Conservation (phyloP, 2,888 invertebrate genomes). For the Lissonota sp. region DNA sequence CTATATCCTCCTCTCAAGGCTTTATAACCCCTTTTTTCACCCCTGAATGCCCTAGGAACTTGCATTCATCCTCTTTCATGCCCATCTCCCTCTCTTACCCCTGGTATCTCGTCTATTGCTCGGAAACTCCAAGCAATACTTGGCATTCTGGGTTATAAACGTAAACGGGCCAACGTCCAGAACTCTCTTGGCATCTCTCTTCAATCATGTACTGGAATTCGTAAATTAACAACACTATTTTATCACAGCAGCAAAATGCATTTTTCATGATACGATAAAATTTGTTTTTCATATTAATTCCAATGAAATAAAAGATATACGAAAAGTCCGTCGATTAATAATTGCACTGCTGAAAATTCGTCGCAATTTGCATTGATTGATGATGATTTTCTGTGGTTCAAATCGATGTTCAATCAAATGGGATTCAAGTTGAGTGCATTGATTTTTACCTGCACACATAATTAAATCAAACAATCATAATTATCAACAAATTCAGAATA, state of each 20-base stretch:
- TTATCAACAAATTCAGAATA: too few species aligned
- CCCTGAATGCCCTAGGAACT: conserved; percentile 35
- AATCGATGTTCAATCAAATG: too few species aligned
- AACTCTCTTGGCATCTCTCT: conserved; percentile 3
- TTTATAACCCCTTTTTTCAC: conserved; percentile 30
- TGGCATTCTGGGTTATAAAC: conserved; percentile 59
- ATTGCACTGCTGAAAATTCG: too few species aligned
- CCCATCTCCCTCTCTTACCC: conserved; percentile 23
- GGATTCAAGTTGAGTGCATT: too few species aligned
- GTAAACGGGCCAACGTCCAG: conserved; percentile 22
- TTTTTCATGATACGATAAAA: too few species aligned
- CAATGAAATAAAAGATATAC: too few species aligned
- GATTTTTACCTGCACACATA: too few species aligned
- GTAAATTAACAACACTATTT: conserved; percentile 35
- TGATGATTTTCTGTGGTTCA: too few species aligned
- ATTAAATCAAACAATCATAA: too few species aligned
- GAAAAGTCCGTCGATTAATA: too few species aligned
- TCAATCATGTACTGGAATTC: conserved; percentile 31
- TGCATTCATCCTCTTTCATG: conserved; percentile 36
- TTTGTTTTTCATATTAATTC: too few species aligned
- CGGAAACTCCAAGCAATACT: conserved; percentile 55
- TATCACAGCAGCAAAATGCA: not conserved
- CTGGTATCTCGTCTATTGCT: conserved; percentile 58
- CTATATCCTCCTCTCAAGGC: not conserved
- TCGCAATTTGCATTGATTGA: too few species aligned